Percentiles rank a stretch among this genome's conserved stretches.
Evolutionary conservation across 2,888 invertebrate species (phyloP).

Genomic region (Lacanobia wlatinum): DNA sequence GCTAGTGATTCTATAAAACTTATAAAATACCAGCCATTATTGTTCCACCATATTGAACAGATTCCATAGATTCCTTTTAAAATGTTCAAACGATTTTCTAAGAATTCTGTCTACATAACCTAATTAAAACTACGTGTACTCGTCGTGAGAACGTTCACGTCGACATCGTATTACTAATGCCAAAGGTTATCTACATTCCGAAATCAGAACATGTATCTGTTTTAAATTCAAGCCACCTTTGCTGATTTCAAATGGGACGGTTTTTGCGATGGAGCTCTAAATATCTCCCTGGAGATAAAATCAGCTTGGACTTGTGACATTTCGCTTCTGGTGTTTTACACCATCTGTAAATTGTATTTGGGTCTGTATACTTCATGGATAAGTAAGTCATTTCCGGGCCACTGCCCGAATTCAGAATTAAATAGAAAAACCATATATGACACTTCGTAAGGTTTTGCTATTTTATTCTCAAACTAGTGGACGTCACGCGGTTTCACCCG

Average conservation of each 20-base stretch:
- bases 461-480: no score
- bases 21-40: neutral
- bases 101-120: conserved; percentile 7
- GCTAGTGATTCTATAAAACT: no score
- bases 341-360: conserved; percentile 14
- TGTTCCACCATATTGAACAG: neutral
- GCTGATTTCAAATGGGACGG: conserved; percentile 51
- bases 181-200: conserved; percentile 42
- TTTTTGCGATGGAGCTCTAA: conserved; percentile 42
- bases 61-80: neutral
- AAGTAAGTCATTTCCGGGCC: neutral
- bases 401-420: no score
- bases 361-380: conserved; percentile 3
- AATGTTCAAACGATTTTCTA: neutral
- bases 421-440: no score
- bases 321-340: neutral
- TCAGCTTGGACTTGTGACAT: conserved; percentile 16
- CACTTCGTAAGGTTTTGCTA: no score
- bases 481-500: no score
- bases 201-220: conserved; percentile 54
- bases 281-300: conserved; percentile 46
- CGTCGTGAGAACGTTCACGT: conserved; percentile 7
- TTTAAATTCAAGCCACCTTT: conserved; percentile 53
- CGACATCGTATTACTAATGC: conserved; percentile 24
- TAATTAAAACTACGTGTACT: conserved; percentile 18